A percentile compares a stretch with the other conserved stretches of the same genome.
phyloP scores from a whole-genome alignment of 2,797 vertebrate genomes.

The Scomberomorus guttatus region DNA sequence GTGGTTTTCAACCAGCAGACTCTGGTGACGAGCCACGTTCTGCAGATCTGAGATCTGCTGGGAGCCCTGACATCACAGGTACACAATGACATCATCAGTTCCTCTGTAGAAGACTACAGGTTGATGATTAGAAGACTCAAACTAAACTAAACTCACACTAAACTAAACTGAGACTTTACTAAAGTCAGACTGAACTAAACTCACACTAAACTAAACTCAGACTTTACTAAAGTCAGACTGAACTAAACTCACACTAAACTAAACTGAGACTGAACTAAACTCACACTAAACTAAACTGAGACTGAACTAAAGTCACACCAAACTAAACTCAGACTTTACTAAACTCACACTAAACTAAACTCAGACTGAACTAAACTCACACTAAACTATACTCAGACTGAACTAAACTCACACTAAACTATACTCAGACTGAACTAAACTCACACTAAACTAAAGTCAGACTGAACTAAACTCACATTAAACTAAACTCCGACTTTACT shows the following conservation, averaged over 20 bases:
- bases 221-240: background rate
- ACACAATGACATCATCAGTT: background rate
- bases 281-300: background rate
- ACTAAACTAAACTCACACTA: background rate
- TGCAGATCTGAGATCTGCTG: slow-evolving; percentile 76
- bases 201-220: background rate
- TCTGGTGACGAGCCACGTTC: slow-evolving; percentile 80
- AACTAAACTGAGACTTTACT: background rate
- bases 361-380: background rate
- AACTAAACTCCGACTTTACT: too few relatives aligned
- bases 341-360: background rate
- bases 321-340: background rate
- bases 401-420: too few relatives aligned
- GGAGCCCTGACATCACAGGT: slow-evolving; percentile 48
- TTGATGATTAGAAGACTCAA: background rate
- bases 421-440: too few relatives aligned
- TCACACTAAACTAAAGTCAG: too few relatives aligned
- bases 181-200: background rate
- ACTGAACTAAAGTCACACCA: too few relatives aligned
- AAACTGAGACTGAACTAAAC: background rate
- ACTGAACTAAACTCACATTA: too few relatives aligned
- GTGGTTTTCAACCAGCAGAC: slow-evolving; percentile 83
- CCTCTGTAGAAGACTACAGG: too few relatives aligned
- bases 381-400: too few relatives aligned
- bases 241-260: background rate